Conservation (phyloP, 2,797 vertebrate species). For the Galaxias olidus region DNA sequence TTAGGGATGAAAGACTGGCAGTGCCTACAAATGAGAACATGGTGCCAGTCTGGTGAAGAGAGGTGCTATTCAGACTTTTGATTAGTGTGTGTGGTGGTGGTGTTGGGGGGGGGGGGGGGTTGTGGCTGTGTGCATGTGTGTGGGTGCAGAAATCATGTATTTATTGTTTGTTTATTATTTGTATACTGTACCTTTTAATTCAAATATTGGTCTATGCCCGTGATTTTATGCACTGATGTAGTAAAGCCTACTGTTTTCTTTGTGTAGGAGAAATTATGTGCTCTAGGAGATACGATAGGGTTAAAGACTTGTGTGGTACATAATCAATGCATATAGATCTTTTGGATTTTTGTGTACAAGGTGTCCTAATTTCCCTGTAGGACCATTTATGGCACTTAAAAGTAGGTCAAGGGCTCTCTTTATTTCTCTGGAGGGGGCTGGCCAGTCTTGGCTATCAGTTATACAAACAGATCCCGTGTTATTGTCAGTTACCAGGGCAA, state of each 20-base stretch:
- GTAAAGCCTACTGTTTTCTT: no score
- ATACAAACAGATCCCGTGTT: constrained; percentile 54
- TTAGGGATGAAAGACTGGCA: neutral
- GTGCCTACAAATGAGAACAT: constrained; percentile 5
- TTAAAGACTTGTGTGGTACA: no score
- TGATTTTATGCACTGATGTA: no score
- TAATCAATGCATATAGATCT: no score
- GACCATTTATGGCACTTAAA: constrained; percentile 50
- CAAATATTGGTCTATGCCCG: no score
- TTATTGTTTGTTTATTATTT: no score
- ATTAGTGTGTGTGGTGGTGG: neutral
- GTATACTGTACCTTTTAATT: no score
- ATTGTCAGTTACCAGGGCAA: constrained; percentile 28
- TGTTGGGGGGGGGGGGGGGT: no score
- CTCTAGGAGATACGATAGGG: no score
- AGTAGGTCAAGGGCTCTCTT: constrained; percentile 50
- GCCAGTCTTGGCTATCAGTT: constrained; percentile 28
- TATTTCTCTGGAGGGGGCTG: constrained; percentile 35
- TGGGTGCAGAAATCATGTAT: neutral
- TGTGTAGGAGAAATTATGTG: no score
- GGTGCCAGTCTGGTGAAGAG: neutral
- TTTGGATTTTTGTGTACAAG: no score
- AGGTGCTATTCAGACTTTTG: no score
- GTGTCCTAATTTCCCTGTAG: constrained; percentile 12
- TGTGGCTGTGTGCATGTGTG: constrained; percentile 9